These are phyloP conservation scores for Climacteris rufus DNA, from an alignment of 2,113 vertebrate genomes.

Conservation along the genomic window DNA sequence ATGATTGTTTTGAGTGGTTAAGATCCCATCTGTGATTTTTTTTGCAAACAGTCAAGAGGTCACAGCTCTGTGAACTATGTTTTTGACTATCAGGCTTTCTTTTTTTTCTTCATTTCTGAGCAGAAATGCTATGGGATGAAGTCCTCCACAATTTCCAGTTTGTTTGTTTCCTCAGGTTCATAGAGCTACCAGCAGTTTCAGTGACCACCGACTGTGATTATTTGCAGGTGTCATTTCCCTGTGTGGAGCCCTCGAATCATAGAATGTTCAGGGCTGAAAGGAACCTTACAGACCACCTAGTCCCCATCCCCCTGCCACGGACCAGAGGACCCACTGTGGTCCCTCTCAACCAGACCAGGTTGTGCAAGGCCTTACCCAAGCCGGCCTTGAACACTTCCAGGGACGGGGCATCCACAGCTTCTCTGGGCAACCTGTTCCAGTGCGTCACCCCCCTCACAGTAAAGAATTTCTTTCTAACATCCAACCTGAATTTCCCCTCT, in stretches of 20 bases:
- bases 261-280: not conserved
- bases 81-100: not conserved
- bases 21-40: too few relatives aligned
- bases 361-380: not conserved
- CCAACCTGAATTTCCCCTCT: not conserved
- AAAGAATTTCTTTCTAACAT: fast-evolving
- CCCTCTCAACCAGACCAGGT: not conserved
- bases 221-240: not conserved
- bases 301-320: too few relatives aligned
- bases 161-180: too few relatives aligned
- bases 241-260: not conserved
- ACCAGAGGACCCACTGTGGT: too few relatives aligned
- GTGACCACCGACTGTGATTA: fast-evolving
- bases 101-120: not conserved
- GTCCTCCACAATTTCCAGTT: fast-evolving
- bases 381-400: not conserved
- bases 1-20: not conserved
- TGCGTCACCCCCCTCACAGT: not conserved
- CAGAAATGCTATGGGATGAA: not conserved
- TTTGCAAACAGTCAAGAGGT: not conserved
- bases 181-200: not conserved
- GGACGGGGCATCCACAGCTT: not conserved
- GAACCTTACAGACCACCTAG: too few relatives aligned
- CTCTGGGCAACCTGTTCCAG: not conserved
- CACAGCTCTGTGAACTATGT: fast-evolving